Percentiles rank a stretch among this genome's conserved stretches.
Conservation (phyloP, 2,113 vertebrate species). For the Cochlearius cochlearius region DNA sequence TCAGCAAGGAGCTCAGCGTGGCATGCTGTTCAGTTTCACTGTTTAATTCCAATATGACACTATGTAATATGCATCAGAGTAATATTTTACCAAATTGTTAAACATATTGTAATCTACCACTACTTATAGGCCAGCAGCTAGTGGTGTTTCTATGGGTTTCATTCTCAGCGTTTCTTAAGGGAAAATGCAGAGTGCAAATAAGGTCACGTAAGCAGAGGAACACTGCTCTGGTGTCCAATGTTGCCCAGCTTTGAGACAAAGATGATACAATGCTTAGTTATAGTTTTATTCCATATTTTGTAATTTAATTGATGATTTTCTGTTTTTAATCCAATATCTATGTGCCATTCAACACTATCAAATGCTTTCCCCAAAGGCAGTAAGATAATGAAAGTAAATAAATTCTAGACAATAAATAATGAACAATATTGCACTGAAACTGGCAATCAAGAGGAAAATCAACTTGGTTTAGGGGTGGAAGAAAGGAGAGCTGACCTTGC, state of each 20-base stretch:
- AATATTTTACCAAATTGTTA: neutral
- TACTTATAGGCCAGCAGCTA: neutral
- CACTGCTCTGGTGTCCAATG: neutral
- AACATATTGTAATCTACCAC: neutral
- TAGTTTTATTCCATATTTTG: neutral
- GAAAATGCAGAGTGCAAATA: neutral
- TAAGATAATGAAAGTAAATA: neutral
- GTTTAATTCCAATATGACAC: neutral
- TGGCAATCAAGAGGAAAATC: neutral
- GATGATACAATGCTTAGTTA: neutral
- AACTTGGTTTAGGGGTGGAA: neutral
- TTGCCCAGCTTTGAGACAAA: neutral
- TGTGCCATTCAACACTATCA: neutral
- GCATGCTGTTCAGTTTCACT: neutral
- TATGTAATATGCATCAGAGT: neutral
- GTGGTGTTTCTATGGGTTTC: neutral
- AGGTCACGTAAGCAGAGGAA: neutral
- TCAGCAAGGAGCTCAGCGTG: neutral
- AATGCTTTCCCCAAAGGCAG: neutral
- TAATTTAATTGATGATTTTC: neutral
- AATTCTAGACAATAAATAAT: neutral
- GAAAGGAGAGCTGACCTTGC: neutral
- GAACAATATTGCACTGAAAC: neutral
- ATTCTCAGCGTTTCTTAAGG: neutral
- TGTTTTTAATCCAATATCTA: neutral